These are phyloP conservation scores for Turritopsis dohrnii DNA, from an alignment of 30 jellyfish, hydroid and myxozoan species.

Conservation along the genomic window DNA sequence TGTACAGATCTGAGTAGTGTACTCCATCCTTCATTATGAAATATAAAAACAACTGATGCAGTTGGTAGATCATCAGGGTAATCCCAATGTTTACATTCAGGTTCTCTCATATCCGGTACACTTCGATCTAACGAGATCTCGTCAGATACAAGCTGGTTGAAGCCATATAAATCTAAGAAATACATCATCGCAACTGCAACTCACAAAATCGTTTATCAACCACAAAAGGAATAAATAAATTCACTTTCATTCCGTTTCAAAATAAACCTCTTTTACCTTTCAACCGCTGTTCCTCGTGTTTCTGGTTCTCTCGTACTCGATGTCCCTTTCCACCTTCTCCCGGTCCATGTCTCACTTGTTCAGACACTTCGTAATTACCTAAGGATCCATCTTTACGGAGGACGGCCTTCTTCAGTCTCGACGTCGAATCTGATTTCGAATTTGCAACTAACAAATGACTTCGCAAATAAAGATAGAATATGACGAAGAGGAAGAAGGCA, in stretches of 20 bases:
- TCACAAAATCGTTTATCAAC: not conserved
- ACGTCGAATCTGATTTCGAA: not conserved
- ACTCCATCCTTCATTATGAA: slow-evolving; percentile 51
- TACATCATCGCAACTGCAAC: not conserved
- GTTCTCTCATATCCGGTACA: slow-evolving; percentile 44
- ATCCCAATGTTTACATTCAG: slow-evolving; percentile 43
- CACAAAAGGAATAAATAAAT: too few relatives aligned
- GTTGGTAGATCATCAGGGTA: slow-evolving; percentile 44
- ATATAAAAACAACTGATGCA: slow-evolving; percentile 34
- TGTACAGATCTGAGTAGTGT: slow-evolving; percentile 39
- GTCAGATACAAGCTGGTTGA: slow-evolving; percentile 41
- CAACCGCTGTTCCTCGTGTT: slow-evolving; percentile 18
- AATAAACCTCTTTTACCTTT: slow-evolving; percentile 23
- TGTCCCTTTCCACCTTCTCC: slow-evolving; percentile 30
- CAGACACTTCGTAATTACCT: slow-evolving; percentile 27
- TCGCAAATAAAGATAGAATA: not conserved
- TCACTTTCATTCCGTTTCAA: not conserved
- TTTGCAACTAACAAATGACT: not conserved
- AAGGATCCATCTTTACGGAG: slow-evolving; percentile 14
- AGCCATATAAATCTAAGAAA: slow-evolving; percentile 33
- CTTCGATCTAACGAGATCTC: slow-evolving; percentile 40
- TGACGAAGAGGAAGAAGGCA: not conserved
- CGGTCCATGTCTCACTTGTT: slow-evolving; percentile 19
- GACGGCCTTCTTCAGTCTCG: not conserved
- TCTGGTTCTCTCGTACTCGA: slow-evolving; percentile 18